Conservation (phyloP, 1,140 invertebrate genomes). For the Drosophila tani region DNA sequence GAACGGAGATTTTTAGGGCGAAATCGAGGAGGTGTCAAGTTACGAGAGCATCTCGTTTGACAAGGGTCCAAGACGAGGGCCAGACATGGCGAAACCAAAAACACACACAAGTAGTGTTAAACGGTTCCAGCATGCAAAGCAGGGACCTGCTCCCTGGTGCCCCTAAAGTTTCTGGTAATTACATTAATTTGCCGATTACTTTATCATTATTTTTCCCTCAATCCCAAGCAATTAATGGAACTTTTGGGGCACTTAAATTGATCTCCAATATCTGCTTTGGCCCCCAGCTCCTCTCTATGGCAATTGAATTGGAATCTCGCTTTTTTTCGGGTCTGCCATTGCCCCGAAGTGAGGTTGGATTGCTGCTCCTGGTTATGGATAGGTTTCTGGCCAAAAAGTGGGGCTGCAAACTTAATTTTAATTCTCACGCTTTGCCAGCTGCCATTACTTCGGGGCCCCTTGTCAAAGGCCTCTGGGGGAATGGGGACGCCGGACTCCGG, state of each 20-base stretch:
- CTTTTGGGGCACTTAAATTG: slow-evolving; percentile 9
- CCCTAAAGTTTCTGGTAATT: slow-evolving; percentile 1
- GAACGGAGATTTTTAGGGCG: slow-evolving; percentile 24
- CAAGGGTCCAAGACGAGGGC: slow-evolving; percentile 26
- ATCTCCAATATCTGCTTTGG: slow-evolving; percentile 13
- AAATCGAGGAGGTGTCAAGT: slow-evolving; percentile 19
- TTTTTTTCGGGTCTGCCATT: slow-evolving; percentile 8
- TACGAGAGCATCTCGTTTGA: slow-evolving; percentile 32
- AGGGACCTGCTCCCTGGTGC: neutral
- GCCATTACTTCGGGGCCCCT: slow-evolving; percentile 63
- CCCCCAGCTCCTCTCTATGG: slow-evolving; percentile 4
- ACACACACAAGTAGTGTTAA: slow-evolving; percentile 29
- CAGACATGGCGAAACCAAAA: slow-evolving; percentile 10
- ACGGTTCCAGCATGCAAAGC: neutral
- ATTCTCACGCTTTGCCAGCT: slow-evolving; percentile 70
- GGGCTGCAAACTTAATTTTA: slow-evolving; percentile 73
- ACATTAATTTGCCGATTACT: slow-evolving; percentile 14
- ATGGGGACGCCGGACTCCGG: neutral
- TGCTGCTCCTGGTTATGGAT: slow-evolving; percentile 15
- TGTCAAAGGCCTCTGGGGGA: slow-evolving; percentile 51
- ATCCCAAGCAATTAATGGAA: slow-evolving; percentile 15
- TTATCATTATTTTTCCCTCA: slow-evolving; percentile 1
- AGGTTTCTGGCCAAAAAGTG: neutral
- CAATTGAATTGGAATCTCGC: slow-evolving; percentile 33
- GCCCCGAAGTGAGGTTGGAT: slow-evolving; percentile 20